Percentiles rank a stretch among this genome's conserved stretches.
Conservation (phyloP, 2,797 vertebrate genomes). For the Alauda arvensis region DNA sequence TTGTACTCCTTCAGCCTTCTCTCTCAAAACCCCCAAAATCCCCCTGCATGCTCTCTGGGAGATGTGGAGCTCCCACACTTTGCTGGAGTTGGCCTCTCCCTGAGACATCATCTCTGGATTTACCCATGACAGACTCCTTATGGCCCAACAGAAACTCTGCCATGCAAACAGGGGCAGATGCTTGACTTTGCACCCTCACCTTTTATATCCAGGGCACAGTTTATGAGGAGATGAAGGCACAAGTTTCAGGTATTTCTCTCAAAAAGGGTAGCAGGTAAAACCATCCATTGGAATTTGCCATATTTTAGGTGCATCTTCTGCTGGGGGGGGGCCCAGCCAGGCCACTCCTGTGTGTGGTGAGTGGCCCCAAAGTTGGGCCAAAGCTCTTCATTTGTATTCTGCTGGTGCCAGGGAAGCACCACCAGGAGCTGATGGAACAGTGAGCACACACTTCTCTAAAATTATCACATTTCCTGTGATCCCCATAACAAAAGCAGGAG, state of each 20-base stretch:
- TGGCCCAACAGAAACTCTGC: neutral
- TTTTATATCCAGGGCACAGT: neutral
- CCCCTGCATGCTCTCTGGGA: neutral
- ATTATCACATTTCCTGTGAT: conserved; percentile 71
- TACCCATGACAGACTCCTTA: neutral
- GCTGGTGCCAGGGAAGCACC: conserved; percentile 51
- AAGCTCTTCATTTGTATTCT: conserved; percentile 27
- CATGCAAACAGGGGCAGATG: neutral
- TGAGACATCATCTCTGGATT: fast-evolving
- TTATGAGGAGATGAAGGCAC: neutral
- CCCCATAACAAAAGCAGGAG: conserved; percentile 68
- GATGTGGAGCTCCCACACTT: neutral
- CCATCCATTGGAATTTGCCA: neutral
- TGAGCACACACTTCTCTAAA: conserved; percentile 51
- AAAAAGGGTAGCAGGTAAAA: neutral
- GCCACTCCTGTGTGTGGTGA: neutral
- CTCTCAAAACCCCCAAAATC: neutral
- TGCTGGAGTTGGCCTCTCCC: neutral
- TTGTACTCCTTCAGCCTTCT: neutral
- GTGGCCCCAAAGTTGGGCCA: conserved; percentile 3
- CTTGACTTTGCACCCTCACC: neutral
- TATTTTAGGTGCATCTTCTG: neutral
- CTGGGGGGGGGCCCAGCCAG: neutral
- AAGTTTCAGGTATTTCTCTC: neutral
- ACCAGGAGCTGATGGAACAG: conserved; percentile 52